Base-by-base conservation (phyloP, 2,888 invertebrate genomes). In the Plebejus argus region DNA sequence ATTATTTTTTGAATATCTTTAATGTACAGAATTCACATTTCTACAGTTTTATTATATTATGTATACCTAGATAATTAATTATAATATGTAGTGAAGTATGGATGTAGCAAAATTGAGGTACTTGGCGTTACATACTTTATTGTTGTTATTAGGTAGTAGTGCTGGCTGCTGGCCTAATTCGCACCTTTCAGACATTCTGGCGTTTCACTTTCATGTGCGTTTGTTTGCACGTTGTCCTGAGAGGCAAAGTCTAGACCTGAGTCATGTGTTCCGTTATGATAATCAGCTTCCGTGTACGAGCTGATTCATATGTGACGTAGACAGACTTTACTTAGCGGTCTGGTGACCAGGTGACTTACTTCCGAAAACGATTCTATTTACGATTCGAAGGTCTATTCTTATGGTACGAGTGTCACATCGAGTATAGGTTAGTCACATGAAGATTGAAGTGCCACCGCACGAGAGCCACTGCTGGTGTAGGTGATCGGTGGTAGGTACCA, bases 241-340 rank as follows among this genome's bases (percentile, higher is more conserved):
- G 66, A 28, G 66, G 28, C 18, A 33, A 66, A 66, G 66, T 66
- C 66, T 33, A 66, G 23, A 66, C 66, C 66, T 66, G 28, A 66
- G 66, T 66, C 66, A 66, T 28, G 15, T 18, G 15, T 28, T 28
- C 66, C 66, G 66, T 66, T 33, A 33, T 18, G 66, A 15, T 66
- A 66, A 66, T 66, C 28, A 15, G 28, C 28, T 66, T 66, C 28
- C 66, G 66, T 66, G 28, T 66, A 66, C 23, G 20, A 20, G 23
- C 23, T 66, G 66, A 66, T 28, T 66, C 66, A 66, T 15, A 66
- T 66, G 15, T 66, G 66, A 66, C 66, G 28, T 66, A 66, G 66
- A 15, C 66, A 66, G 66, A 66, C 66, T 66, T 66, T 15, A 33
- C 18, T 28, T 66, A 66, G 33, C 66, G 66, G 66, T 66, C 6